phyloP scores from a whole-genome alignment of 2,888 invertebrate genomes.

The Cephalotes varians region DNA sequence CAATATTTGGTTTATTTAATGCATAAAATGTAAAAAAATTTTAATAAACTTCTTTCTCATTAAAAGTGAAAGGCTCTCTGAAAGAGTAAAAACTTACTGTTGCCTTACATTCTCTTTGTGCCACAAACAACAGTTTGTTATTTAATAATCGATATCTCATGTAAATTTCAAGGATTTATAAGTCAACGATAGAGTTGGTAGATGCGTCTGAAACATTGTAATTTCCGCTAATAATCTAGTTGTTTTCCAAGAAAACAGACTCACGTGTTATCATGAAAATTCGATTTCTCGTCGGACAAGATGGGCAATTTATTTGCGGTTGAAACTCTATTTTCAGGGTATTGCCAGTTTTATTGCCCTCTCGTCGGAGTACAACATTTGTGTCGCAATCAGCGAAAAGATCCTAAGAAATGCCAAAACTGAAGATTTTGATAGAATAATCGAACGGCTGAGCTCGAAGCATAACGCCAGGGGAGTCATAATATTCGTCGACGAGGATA shows the following conservation, averaged over 20 bases:
- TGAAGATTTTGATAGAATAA: slow-evolving; percentile 88
- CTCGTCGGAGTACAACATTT: slow-evolving; percentile 86
- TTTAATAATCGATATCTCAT: slow-evolving; percentile 4
- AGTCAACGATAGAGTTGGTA: not conserved
- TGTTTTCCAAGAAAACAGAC: slow-evolving; percentile 21
- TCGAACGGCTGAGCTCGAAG: slow-evolving; percentile 87
- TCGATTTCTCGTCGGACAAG: not conserved
- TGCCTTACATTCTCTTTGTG: slow-evolving; percentile 1
- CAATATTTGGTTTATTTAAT: slow-evolving; percentile 1
- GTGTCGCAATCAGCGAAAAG: slow-evolving; percentile 87
- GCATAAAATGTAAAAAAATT: not conserved
- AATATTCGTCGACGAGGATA: slow-evolving; percentile 91
- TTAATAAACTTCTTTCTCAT: not conserved
- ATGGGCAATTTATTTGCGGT: slow-evolving; percentile 33
- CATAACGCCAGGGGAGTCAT: slow-evolving; percentile 89
- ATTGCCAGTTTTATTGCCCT: slow-evolving; percentile 88
- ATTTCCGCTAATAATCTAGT: not conserved
- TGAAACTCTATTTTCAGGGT: slow-evolving; percentile 84
- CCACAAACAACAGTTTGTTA: not conserved
- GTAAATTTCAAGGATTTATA: slow-evolving; percentile 8
- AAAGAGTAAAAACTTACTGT: not conserved
- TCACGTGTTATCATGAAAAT: not conserved
- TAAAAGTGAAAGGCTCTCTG: not conserved
- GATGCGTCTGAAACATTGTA: not conserved
- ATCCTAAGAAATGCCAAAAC: slow-evolving; percentile 87